Evolutionary conservation across 2,888 invertebrate genomes (phyloP).

Genomic region (Macrophya annulata): DNA sequence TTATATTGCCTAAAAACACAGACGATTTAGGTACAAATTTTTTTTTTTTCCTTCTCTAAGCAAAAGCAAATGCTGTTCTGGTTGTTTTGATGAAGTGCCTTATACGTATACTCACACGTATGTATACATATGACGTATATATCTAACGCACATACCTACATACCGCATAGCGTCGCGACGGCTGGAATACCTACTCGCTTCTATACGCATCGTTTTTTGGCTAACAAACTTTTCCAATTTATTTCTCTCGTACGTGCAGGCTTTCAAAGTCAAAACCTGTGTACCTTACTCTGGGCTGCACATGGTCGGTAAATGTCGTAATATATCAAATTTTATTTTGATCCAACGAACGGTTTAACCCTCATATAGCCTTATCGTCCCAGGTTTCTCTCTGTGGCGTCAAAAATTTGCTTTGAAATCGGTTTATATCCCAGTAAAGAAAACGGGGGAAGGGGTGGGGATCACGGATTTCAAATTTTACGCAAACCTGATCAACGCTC

Average conservation of each 20-base stretch:
- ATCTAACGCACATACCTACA: too few relatives aligned
- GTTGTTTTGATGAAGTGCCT: not conserved
- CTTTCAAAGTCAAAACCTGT: constrained; percentile 42
- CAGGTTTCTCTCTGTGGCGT: not conserved
- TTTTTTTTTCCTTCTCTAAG: not conserved
- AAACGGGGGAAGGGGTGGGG: not conserved
- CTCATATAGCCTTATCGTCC: not conserved
- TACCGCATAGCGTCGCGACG: not conserved
- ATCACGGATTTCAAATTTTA: not conserved
- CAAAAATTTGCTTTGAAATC: not conserved
- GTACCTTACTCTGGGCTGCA: not conserved
- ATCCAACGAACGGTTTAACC: constrained; percentile 27
- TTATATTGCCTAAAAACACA: not conserved
- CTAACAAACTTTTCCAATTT: constrained; percentile 43
- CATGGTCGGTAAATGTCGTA: constrained; percentile 22
- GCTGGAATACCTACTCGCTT: not conserved
- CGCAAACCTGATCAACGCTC: not conserved
- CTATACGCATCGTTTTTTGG: not conserved
- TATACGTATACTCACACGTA: not conserved
- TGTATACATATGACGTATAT: not conserved
- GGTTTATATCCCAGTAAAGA: not conserved
- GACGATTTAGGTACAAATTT: not conserved
- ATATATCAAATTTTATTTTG: constrained; percentile 48
- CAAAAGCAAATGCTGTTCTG: not conserved
- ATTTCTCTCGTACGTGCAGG: constrained; percentile 35